Evolutionary conservation across 2,888 invertebrate species (phyloP), one percentile per base, ranked within the genome.

Genomic region (Rhagium mordax): DNA sequence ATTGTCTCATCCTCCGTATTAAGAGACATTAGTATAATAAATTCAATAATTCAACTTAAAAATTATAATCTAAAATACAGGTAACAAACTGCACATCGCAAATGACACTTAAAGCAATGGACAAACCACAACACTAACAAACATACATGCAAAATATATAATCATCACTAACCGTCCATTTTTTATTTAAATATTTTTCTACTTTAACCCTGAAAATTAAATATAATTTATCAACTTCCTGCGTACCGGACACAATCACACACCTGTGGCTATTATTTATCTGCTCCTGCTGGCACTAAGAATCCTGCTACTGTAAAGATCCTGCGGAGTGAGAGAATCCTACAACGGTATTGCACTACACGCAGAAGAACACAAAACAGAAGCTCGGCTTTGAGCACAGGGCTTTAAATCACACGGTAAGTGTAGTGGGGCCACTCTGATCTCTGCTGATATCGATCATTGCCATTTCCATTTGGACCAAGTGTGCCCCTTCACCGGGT

Each of bases 401-500:
- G 68, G 77, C 79, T 81, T 82, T 82, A 81, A 82, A 82, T 75
- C 78, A 53, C 74, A 61, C 62, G 21, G 49, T 24, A 41, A 41
- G 24, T 74, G 78, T 77, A 81, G 81, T 79, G 81, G 79, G 81
- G 82, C 79, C 77, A 78, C 70, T 65, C 53, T 67, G 71, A 71
- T 65, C 60, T 74, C 70, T 70, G 65, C 61, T 70, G 77, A 72
- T 81, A 81, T 81, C 81, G 81, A 82, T 82, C 81, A 80, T 71
- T 65, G 71, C 65, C 71, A 62, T 74, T 61, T 21, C 64, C 65
- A 57, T 69, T 65, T 65, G 65, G 67, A 49, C 64, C 57, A 41
- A 41, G 74, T 61, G 60, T 70, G 67, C 68, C 71, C 72, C 72
- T 60, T 65, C 62, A 65, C 49, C 73, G 75, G 75, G 60, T 71